phyloP scores from a whole-genome alignment of 2,113 vertebrate genomes.

The Ivindomyrus marchei region DNA sequence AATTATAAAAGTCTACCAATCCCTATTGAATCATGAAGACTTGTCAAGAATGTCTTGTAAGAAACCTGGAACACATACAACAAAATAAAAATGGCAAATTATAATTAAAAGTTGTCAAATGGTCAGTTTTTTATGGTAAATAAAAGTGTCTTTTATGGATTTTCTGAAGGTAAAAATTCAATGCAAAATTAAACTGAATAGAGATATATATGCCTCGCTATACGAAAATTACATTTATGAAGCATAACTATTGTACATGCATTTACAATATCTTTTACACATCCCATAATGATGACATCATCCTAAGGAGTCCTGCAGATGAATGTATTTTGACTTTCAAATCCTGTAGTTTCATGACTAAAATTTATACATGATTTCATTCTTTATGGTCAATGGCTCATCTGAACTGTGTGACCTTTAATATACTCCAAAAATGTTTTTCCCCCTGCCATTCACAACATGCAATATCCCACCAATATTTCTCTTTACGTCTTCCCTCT shows the following conservation, averaged over 20 bases:
- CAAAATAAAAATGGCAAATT: no score
- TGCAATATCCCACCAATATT: constrained; percentile 50
- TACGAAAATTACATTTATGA: background rate
- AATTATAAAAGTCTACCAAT: background rate
- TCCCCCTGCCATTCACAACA: constrained; percentile 57
- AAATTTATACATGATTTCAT: constrained; percentile 51
- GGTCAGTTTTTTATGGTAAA: background rate
- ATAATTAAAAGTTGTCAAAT: background rate
- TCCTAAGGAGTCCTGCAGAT: constrained; percentile 29
- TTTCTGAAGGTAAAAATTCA: background rate
- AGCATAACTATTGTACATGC: background rate
- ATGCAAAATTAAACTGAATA: background rate
- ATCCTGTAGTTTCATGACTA: constrained; percentile 45
- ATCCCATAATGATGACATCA: background rate
- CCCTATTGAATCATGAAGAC: background rate
- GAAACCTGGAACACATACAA: no score
- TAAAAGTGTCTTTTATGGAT: background rate
- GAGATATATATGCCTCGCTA: background rate
- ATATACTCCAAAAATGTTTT: constrained; percentile 56
- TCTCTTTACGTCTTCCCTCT: constrained; percentile 52
- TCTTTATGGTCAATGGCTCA: constrained; percentile 50
- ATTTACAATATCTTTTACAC: background rate
- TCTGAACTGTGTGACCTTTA: constrained; percentile 53
- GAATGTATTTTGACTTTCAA: constrained; percentile 25
- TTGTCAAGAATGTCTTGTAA: no score